Conservation (phyloP, 2,888 invertebrate genomes). For the Cyclophora punctaria region DNA sequence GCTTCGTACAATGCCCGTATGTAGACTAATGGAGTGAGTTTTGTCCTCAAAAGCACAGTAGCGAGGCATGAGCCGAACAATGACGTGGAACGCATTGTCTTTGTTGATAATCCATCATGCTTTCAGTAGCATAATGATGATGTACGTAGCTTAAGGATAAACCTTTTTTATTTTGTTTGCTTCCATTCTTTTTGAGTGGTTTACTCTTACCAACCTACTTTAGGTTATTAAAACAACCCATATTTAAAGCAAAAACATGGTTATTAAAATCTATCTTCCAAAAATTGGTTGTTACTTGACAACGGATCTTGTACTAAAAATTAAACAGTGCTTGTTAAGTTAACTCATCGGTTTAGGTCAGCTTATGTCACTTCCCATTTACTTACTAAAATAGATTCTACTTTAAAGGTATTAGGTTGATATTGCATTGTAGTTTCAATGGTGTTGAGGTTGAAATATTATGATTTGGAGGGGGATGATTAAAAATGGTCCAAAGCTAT, state of each 20-base stretch:
- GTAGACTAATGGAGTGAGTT: conserved; percentile 50
- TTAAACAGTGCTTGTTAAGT: conserved; percentile 22
- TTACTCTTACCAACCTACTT: too few species aligned
- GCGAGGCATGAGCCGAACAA: conserved; percentile 27
- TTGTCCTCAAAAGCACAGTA: conserved; percentile 45
- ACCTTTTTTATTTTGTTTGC: too few species aligned
- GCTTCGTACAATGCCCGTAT: conserved; percentile 44
- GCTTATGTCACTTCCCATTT: too few species aligned
- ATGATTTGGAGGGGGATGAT: conserved; percentile 38
- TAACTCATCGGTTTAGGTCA: background rate
- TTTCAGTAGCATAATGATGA: conserved; percentile 13
- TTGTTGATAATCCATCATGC: conserved; percentile 41
- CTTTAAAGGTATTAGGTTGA: too few species aligned
- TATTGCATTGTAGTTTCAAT: background rate
- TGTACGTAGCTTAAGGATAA: too few species aligned
- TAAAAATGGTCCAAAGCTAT: conserved; percentile 63
- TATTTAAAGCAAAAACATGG: too few species aligned
- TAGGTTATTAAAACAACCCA: too few species aligned
- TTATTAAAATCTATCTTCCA: too few species aligned
- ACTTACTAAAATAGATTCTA: too few species aligned
- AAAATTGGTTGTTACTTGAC: conserved; percentile 16
- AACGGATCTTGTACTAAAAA: conserved; percentile 37
- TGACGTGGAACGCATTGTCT: conserved; percentile 44
- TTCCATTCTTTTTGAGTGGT: too few species aligned
- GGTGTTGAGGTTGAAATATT: conserved; percentile 15